phyloP scores from a whole-genome alignment of 2,113 vertebrate species.

The Eudyptes chrysolophus region DNA sequence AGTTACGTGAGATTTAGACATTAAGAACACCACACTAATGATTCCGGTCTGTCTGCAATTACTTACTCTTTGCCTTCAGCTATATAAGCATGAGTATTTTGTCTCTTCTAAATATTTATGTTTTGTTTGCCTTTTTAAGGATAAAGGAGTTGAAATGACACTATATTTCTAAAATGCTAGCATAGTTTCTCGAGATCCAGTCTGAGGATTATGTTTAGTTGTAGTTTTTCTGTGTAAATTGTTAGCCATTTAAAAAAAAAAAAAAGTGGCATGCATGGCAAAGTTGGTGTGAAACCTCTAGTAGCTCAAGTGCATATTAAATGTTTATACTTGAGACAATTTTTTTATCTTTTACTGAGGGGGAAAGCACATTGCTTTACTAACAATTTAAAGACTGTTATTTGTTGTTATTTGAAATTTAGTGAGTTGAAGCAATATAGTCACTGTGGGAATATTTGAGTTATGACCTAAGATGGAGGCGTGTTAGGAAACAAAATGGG shows the following conservation, averaged over 20 bases:
- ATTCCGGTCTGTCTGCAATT: neutral
- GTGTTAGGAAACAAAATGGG: neutral
- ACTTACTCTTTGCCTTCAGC: constrained; percentile 9
- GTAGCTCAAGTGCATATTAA: neutral
- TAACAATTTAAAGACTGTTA: neutral
- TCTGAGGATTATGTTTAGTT: neutral
- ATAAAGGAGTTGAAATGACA: neutral
- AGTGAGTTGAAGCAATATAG: neutral
- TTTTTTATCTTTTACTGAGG: neutral
- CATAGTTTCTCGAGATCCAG: neutral
- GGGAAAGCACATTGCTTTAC: neutral
- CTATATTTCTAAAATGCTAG: neutral
- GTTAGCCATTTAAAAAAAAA: neutral
- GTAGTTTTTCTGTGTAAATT: neutral
- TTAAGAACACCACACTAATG: neutral
- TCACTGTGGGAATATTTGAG: neutral
- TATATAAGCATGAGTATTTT: neutral
- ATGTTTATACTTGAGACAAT: neutral
- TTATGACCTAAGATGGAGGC: neutral
- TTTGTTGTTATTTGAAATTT: neutral
- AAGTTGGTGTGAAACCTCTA: neutral
- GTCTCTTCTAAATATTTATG: neutral
- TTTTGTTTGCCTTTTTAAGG: neutral
- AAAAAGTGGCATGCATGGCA: neutral
- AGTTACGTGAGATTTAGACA: neutral